Conservation (phyloP, 2,888 invertebrate genomes). For the Corythucha ciliata region DNA sequence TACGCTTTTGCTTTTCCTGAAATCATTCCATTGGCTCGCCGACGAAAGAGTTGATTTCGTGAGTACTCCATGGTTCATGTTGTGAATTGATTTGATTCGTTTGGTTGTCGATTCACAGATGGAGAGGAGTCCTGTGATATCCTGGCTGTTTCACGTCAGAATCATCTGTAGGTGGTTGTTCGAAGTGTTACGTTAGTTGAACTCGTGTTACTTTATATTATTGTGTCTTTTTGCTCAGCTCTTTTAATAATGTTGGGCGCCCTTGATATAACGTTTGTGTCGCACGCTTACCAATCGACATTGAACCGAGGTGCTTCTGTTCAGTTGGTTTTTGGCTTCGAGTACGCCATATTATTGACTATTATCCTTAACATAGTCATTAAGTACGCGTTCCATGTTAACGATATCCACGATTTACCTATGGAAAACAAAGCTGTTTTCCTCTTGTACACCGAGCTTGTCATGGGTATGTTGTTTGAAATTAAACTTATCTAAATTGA, state of each 20-base stretch:
- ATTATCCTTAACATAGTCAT: constrained; percentile 86
- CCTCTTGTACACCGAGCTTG: constrained; percentile 87
- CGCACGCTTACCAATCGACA: constrained; percentile 89
- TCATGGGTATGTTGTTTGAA: constrained; percentile 61
- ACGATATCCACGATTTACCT: constrained; percentile 86
- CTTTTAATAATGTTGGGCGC: constrained; percentile 70
- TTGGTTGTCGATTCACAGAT: constrained; percentile 75
- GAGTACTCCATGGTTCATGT: constrained; percentile 45
- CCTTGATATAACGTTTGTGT: constrained; percentile 80
- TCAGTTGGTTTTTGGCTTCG: constrained; percentile 98
- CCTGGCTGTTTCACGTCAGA: constrained; percentile 86
- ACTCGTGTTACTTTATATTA: neutral
- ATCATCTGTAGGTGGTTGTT: constrained; percentile 56
- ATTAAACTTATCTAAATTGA: neutral
- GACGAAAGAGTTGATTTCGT: constrained; percentile 99
- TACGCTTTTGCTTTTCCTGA: constrained; percentile 88
- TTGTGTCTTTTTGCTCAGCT: constrained; percentile 40
- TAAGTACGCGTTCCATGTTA: constrained; percentile 80
- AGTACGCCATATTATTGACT: constrained; percentile 93
- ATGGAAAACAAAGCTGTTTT: constrained; percentile 99
- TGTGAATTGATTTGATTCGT: too few relatives aligned
- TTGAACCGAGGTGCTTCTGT: constrained; percentile 90
- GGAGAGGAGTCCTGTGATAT: constrained; percentile 97
- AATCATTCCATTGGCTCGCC: constrained; percentile 99
- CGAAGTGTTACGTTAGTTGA: neutral